Base-by-base conservation (phyloP, 2,113 vertebrate genomes). In the Eptesicus fuscus region DNA sequence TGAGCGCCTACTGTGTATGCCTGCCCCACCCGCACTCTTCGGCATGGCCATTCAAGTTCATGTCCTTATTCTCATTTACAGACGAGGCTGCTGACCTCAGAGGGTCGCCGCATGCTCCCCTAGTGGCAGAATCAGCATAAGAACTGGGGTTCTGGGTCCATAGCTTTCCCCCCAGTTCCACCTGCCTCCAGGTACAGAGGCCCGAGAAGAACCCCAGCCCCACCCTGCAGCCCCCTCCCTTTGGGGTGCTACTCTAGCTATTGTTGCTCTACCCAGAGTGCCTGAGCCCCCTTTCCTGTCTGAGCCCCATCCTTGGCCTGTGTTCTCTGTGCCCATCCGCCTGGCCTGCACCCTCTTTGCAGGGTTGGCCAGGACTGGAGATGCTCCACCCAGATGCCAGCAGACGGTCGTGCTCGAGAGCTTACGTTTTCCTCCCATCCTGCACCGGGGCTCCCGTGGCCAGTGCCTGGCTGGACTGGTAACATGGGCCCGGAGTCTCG, bases 401-500 rank as follows among this genome's bases (percentile, higher is more conserved):
- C 47, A 40, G 40, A 51, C 13, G 23, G 85, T 5, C 1, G 3
- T 37, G 18, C 69, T 20, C 2, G 20, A 32, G 37, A 47, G 47
- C 76, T 40, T 74, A 5, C 0, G 7, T 78, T 25, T 85, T 78
- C 51, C 63, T 56, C 59, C 73, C 3, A 8, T 35, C 7, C 5
- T 25, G 51, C 30, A 12, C 42, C 22, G 28, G 53, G 77, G 35
- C 49, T 23, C 10, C 47, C 28, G 20, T 44, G 67, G 37, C 67
- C 47, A 11, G 51, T 14, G 84, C 44, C 63, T 37, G 71, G 70
- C 28, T 77, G 40, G 23, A 9, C 23, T 22, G 30, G 20, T 7
- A 18, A 25, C 0, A 4, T 53, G 53, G 0, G 1, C n/a, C 32
- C 3, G 1, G 47, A 37, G 47, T 44, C 32, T 89, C 17, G 4